Evolutionary conservation across 2,113 vertebrate genomes (phyloP).

Genomic region (Polyodon spathula): DNA sequence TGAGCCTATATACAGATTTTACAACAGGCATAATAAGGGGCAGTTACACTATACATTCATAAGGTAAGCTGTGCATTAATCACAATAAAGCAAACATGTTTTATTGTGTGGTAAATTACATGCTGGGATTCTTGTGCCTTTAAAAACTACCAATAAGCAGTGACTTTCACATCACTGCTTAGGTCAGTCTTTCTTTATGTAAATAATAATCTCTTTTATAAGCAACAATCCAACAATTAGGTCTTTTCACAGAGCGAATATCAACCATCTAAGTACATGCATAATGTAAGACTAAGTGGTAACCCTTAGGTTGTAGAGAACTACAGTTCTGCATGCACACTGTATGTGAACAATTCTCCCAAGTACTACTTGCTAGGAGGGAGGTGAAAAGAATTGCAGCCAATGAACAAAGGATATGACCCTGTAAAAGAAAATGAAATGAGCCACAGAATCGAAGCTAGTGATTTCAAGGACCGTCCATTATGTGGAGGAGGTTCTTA

Average conservation of each 20-base stretch:
- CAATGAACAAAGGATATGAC: conserved; percentile 27
- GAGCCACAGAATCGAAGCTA: conserved; percentile 40
- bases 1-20: too few relatives aligned
- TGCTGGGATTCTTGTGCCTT: too few relatives aligned
- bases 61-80: too few relatives aligned
- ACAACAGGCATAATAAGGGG: too few relatives aligned
- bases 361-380: background rate
- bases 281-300: background rate
- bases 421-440: conserved; percentile 32
- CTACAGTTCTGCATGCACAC: background rate
- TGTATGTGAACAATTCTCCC: background rate
- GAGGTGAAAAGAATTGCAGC: conserved; percentile 29
- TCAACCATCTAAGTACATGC: background rate
- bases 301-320: background rate
- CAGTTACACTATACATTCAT: too few relatives aligned
- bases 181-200: too few relatives aligned
- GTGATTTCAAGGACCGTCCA: conserved; percentile 41
- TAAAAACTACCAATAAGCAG: too few relatives aligned
- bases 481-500: conserved; percentile 36
- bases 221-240: too few relatives aligned
- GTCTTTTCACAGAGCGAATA: background rate
- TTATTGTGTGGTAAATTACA: too few relatives aligned
- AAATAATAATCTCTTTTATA: too few relatives aligned
- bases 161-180: too few relatives aligned
- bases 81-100: too few relatives aligned